A percentile compares a stretch with the other conserved stretches of the same genome.
These are phyloP conservation scores for Keiferia lycopersicella DNA, from an alignment of 2,888 invertebrate species.

Conservation along the genomic window DNA sequence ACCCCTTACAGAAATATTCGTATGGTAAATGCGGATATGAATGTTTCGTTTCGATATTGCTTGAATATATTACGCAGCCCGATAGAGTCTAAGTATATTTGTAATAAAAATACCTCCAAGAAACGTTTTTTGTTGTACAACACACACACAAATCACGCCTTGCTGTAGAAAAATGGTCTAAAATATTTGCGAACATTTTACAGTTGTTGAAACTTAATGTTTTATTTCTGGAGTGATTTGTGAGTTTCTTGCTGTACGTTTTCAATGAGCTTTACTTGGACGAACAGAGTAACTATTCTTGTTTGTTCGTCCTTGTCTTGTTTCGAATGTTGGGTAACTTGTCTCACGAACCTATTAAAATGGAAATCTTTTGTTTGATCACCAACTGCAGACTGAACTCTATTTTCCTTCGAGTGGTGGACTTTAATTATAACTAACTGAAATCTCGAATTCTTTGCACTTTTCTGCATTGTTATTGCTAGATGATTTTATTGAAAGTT, in stretches of 20 bases:
- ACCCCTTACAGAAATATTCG: conserved; percentile 57
- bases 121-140: conserved; percentile 25
- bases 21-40: conserved; percentile 51
- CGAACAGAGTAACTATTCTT: conserved; percentile 2
- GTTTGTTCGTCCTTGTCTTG: conserved; percentile 14
- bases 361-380: conserved; percentile 29
- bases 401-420: conserved; percentile 14
- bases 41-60: conserved; percentile 55
- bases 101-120: conserved; percentile 31
- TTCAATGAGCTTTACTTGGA: conserved; percentile 5
- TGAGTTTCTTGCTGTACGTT: not conserved
- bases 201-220: conserved; percentile 24
- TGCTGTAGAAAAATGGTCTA: conserved; percentile 32
- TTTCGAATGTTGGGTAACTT: conserved; percentile 12
- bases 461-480: not conserved
- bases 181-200: conserved; percentile 31
- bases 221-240: conserved; percentile 9
- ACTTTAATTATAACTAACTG: conserved; percentile 21
- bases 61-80: conserved; percentile 43
- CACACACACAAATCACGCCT: conserved; percentile 31
- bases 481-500: not conserved
- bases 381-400: conserved; percentile 6
- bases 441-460: conserved; percentile 18
- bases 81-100: conserved; percentile 28
- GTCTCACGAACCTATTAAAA: conserved; percentile 28